Evolutionary conservation across 2,888 invertebrate genomes (phyloP).

Genomic region (Hyposoter didymator): DNA sequence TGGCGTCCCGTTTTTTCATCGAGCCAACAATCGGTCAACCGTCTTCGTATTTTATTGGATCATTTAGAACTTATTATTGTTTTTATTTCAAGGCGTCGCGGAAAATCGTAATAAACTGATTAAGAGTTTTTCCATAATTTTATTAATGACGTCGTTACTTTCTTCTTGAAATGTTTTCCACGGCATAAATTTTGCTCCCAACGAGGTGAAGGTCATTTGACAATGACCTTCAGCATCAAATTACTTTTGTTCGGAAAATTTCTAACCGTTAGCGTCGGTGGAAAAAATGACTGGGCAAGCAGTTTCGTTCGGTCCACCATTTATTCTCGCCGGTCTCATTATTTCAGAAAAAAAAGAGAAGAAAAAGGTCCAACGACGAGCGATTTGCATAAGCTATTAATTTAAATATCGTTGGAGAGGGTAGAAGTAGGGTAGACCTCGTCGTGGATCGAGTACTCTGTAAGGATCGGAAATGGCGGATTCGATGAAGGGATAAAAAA

Average conservation of each 20-base stretch:
- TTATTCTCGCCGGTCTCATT: constrained; percentile 28
- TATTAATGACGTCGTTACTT: neutral
- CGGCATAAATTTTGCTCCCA: neutral
- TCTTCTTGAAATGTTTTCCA: neutral
- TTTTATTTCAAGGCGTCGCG: too few species aligned
- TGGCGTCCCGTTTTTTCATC: constrained; percentile 72
- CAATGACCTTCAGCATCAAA: constrained; percentile 1
- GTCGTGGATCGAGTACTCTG: constrained; percentile 22
- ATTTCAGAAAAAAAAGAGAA: constrained; percentile 11
- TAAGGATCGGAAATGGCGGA: constrained; percentile 24
- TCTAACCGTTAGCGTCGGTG: neutral
- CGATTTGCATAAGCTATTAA: constrained; percentile 44
- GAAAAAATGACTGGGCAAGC: constrained; percentile 13
- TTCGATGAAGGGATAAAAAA: constrained; percentile 2
- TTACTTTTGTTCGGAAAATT: constrained; percentile 13
- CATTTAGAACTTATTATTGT: too few species aligned
- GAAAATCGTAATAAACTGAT: neutral
- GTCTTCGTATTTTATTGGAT: neutral
- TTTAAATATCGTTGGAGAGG: constrained; percentile 57
- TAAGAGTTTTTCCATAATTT: neutral
- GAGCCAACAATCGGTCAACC: constrained; percentile 66
- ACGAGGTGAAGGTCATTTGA: constrained; percentile 1
- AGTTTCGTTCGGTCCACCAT: neutral
- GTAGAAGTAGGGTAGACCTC: neutral
- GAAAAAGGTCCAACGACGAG: constrained; percentile 10